These are phyloP conservation scores for Andricus grossulariae DNA, from an alignment of 1,140 invertebrate species.

Conservation along the genomic window DNA sequence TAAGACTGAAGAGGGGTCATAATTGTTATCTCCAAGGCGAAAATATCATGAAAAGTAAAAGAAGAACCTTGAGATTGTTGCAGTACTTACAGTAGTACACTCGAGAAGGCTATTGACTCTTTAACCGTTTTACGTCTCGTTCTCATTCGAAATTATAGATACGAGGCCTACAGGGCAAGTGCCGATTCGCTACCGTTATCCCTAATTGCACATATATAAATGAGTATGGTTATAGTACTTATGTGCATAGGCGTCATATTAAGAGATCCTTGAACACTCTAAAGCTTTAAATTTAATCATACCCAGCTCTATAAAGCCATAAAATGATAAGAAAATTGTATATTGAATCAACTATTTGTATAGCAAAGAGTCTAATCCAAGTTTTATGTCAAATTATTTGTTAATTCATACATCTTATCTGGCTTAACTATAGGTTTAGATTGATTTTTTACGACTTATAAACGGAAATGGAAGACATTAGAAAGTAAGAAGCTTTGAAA, in stretches of 20 bases:
- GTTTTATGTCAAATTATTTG: no score
- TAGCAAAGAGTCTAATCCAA: no score
- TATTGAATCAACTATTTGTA: no score
- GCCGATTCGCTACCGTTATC: conserved; percentile 23
- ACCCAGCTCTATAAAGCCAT: no score
- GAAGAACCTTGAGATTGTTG: conserved; percentile 23
- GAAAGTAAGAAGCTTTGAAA: no score
- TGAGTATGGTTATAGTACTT: background rate
- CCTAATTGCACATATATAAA: conserved; percentile 17
- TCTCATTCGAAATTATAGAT: conserved; percentile 4
- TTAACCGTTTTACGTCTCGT: background rate
- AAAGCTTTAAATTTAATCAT: no score
- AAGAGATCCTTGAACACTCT: no score
- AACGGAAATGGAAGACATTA: no score
- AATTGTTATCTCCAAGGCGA: conserved; percentile 9
- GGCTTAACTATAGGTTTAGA: no score
- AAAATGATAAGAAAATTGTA: no score
- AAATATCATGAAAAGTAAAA: conserved; percentile 17
- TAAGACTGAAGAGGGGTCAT: background rate
- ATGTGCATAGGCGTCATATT: background rate
- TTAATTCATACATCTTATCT: no score
- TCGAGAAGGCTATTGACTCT: conserved; percentile 21
- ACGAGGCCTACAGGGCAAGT: background rate
- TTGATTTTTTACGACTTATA: no score
- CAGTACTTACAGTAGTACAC: conserved; percentile 10